A percentile compares a stretch with the other conserved stretches of the same genome.
phyloP scores from a whole-genome alignment of 2,797 vertebrate genomes.

The Takifugu ocellatus region DNA sequence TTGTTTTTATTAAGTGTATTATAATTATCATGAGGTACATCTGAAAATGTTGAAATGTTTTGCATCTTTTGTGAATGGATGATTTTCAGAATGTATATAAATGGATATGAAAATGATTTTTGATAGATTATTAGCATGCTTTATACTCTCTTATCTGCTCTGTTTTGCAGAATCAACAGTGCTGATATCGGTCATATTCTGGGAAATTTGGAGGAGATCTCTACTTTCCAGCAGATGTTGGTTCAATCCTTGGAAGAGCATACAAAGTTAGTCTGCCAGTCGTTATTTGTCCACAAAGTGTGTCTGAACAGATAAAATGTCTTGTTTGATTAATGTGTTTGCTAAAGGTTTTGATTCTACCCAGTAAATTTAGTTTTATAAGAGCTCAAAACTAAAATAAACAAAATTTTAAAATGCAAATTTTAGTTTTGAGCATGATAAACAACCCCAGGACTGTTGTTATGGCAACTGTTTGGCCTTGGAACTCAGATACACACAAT shows the following conservation, averaged over 20 bases:
- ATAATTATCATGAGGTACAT: neutral
- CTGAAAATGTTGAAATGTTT: neutral
- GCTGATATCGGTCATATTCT: constrained; percentile 83
- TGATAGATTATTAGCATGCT: neutral
- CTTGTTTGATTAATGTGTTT: neutral
- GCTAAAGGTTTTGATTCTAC: too few species aligned
- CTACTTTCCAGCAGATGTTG: constrained; percentile 90
- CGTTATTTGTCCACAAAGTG: neutral
- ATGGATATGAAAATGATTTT: neutral
- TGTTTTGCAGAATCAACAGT: constrained; percentile 78
- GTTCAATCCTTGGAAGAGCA: constrained; percentile 91
- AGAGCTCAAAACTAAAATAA: too few species aligned
- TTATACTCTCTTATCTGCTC: neutral
- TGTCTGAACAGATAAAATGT: neutral
- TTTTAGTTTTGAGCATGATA: too few species aligned
- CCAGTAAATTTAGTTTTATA: too few species aligned
- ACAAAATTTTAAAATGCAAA: too few species aligned
- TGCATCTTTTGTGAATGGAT: too few species aligned
- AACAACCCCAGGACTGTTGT: too few species aligned
- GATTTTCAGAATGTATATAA: neutral
- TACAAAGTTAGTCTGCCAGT: constrained; percentile 81
- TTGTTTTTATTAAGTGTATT: neutral
- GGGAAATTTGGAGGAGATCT: constrained; percentile 96
- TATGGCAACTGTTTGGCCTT: too few species aligned
- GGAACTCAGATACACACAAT: too few species aligned